Percentiles rank a stretch among this genome's conserved stretches.
Evolutionary conservation across 2,797 vertebrate species (phyloP).

Genomic region (Sebastes nivosus): DNA sequence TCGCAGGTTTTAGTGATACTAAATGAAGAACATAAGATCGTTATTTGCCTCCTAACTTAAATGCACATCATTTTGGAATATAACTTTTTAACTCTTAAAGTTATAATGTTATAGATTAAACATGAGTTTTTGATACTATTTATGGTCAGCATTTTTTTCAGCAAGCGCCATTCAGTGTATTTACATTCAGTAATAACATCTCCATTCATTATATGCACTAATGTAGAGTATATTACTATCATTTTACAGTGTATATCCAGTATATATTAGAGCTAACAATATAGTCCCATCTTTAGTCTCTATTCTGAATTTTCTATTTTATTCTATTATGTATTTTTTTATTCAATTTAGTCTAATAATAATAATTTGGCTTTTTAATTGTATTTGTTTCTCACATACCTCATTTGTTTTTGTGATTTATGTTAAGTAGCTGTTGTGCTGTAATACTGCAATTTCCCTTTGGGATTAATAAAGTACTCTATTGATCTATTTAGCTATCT

Average conservation of each 20-base stretch:
- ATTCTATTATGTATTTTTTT: no score
- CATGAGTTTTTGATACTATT: not conserved
- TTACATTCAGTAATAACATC: not conserved
- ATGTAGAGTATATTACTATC: not conserved
- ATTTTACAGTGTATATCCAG: not conserved
- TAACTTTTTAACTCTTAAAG: not conserved
- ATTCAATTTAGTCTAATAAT: no score
- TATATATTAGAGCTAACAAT: no score
- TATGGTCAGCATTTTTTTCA: not conserved
- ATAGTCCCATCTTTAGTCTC: no score
- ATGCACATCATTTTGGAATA: not conserved
- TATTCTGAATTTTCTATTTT: no score
- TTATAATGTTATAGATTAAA: not conserved
- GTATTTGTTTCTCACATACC: no score
- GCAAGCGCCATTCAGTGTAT: not conserved
- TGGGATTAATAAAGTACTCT: not conserved
- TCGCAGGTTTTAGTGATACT: not conserved
- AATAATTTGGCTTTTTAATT: no score
- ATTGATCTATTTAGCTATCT: not conserved
- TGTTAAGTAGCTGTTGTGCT: no score
- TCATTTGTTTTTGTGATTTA: no score
- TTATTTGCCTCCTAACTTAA: not conserved
- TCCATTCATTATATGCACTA: not conserved
- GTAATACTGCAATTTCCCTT: no score
- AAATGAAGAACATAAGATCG: not conserved